Conservation (phyloP, 2,113 vertebrate genomes). For the Dolichallabes microphthalmus region DNA sequence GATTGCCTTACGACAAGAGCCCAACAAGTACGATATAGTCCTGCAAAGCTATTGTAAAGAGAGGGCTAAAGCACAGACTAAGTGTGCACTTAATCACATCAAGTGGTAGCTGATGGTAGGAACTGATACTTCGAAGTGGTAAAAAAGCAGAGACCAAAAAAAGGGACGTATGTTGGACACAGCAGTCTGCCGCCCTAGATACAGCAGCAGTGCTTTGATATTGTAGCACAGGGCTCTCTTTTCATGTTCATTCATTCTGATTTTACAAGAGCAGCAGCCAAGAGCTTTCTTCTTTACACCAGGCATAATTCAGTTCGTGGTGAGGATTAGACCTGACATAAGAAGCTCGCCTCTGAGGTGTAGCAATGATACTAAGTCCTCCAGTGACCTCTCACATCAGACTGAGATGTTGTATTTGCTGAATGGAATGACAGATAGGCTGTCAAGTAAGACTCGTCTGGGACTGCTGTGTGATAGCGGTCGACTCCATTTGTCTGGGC, state of each 20-base stretch:
- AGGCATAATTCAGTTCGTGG: conserved; percentile 7
- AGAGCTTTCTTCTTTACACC: not conserved
- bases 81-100: conserved; percentile 65
- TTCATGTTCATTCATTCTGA: not conserved
- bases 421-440: not conserved
- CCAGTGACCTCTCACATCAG: not conserved
- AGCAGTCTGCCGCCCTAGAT: conserved; percentile 40
- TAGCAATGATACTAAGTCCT: not conserved
- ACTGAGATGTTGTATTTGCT: not conserved
- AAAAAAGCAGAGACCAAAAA: conserved; percentile 16
- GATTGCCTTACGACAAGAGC: not conserved
- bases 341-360: not conserved
- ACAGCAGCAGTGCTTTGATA: conserved; percentile 5
- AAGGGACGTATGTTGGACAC: not conserved
- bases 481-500: conserved; percentile 57
- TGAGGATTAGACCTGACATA: not conserved
- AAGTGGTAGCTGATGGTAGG: conserved; percentile 57
- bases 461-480: conserved; percentile 49
- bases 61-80: conserved; percentile 47
- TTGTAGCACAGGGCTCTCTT: not conserved
- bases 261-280: conserved; percentile 18
- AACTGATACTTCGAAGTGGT: conserved; percentile 53
- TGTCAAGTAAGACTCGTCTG: conserved; percentile 36
- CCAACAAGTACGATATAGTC: conserved; percentile 29
- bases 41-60: conserved; percentile 35